Percentiles rank a stretch among this genome's conserved stretches.
phyloP scores from a whole-genome alignment of 2,888 invertebrate species.

The Drosophila crucigera region DNA sequence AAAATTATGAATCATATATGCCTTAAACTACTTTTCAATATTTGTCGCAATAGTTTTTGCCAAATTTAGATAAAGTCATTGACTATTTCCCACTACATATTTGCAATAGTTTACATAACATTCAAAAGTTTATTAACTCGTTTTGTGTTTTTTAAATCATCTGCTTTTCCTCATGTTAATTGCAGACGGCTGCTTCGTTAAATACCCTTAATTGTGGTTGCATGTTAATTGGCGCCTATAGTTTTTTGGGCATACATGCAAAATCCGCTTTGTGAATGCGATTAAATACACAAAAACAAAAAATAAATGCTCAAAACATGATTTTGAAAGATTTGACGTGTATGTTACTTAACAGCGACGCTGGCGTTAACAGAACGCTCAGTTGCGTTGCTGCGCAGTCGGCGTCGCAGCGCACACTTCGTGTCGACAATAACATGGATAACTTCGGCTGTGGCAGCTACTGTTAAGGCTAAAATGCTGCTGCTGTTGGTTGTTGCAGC shows the following conservation, averaged over 20 bases:
- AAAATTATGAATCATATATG: neutral
- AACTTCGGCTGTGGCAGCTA: conserved; percentile 38
- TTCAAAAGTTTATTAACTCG: conserved; percentile 4
- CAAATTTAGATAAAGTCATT: neutral
- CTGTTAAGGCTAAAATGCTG: conserved; percentile 42
- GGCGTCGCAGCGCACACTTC: conserved; percentile 53
- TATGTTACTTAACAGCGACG: conserved; percentile 32
- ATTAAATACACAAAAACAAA: conserved; percentile 5
- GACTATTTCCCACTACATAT: conserved; percentile 16
- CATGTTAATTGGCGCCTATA: conserved; percentile 47
- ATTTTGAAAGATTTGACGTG: conserved; percentile 18
- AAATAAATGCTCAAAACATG: conserved; percentile 23
- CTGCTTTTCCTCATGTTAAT: conserved; percentile 49
- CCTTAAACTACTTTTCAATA: neutral
- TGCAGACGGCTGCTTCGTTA: conserved; percentile 20
- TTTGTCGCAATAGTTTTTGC: conserved; percentile 1
- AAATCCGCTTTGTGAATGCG: conserved; percentile 24
- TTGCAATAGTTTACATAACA: conserved; percentile 31
- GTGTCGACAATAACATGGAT: conserved; percentile 38
- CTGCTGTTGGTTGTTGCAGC: conserved; percentile 24
- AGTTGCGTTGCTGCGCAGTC: conserved; percentile 22
- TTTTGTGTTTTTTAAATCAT: conserved; percentile 13
- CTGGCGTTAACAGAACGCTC: conserved; percentile 23
- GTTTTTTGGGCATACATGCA: conserved; percentile 38
- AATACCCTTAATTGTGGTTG: conserved; percentile 36